These are phyloP conservation scores for Syrrhaptes paradoxus DNA, from an alignment of 2,113 vertebrate genomes.

Conservation along the genomic window DNA sequence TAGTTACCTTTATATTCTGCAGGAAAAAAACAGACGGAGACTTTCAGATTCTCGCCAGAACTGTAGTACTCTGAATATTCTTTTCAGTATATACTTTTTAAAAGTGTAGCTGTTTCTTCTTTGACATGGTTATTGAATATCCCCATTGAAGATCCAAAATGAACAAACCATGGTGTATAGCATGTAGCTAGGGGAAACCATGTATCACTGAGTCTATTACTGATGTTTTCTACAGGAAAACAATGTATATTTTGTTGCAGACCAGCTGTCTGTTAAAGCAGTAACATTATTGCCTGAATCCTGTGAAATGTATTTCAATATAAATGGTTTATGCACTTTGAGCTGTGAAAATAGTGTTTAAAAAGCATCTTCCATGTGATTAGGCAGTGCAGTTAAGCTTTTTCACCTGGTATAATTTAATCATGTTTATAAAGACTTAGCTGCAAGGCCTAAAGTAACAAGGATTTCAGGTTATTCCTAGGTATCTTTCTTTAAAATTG, in stretches of 20 bases:
- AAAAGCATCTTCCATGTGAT: neutral
- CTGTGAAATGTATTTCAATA: rapidly evolving
- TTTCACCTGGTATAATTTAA: neutral
- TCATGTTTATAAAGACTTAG: neutral
- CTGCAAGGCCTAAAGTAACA: neutral
- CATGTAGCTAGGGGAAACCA: neutral
- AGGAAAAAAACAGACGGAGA: neutral
- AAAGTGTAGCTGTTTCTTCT: neutral
- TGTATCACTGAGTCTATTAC: neutral
- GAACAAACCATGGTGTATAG: neutral
- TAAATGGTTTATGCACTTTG: neutral
- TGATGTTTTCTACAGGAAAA: neutral
- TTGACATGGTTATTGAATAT: neutral
- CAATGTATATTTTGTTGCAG: neutral
- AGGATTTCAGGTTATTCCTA: neutral
- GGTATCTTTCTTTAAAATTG: neutral
- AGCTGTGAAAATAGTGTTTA: neutral
- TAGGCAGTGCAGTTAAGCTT: neutral
- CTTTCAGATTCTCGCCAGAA: neutral
- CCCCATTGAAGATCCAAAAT: neutral
- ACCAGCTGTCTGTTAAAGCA: neutral
- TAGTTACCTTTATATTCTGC: neutral
- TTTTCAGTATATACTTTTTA: neutral
- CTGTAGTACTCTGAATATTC: neutral
- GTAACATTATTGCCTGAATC: neutral